A percentile compares a stretch with the other conserved stretches of the same genome.
These are phyloP conservation scores for Linnaemya tessellans DNA, from an alignment of 2,888 invertebrate genomes.

Conservation along the genomic window DNA sequence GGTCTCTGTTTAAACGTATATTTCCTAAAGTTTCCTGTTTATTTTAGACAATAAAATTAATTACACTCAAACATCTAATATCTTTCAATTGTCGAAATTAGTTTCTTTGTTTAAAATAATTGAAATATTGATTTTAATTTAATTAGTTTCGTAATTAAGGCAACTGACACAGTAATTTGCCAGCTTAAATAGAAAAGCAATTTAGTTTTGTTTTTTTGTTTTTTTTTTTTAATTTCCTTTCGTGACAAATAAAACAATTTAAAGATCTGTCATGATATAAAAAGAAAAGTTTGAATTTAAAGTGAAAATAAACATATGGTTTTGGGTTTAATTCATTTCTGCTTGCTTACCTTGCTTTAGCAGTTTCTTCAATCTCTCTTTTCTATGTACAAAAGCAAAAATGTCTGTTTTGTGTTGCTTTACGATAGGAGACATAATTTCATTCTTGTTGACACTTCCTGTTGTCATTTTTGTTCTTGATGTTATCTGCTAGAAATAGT, in stretches of 20 bases:
- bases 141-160: background rate
- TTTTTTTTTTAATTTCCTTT: background rate
- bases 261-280: background rate
- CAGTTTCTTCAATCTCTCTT: background rate
- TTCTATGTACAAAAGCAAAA: no score
- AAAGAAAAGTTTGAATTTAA: background rate
- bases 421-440: background rate
- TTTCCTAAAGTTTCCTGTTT: no score
- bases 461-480: background rate
- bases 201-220: background rate
- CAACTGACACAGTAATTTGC: background rate
- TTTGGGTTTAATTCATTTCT: background rate
- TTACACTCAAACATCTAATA: background rate
- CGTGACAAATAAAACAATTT: background rate
- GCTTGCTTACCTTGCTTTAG: background rate
- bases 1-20: no score
- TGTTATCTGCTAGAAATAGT: no score
- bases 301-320: background rate
- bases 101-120: background rate
- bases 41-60: no score
- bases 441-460: background rate
- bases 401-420: background rate
- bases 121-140: background rate
- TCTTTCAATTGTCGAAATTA: background rate
- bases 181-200: background rate